Evolutionary conservation across 2,797 vertebrate genomes (phyloP).

Genomic region (Sebastes flavidus): DNA sequence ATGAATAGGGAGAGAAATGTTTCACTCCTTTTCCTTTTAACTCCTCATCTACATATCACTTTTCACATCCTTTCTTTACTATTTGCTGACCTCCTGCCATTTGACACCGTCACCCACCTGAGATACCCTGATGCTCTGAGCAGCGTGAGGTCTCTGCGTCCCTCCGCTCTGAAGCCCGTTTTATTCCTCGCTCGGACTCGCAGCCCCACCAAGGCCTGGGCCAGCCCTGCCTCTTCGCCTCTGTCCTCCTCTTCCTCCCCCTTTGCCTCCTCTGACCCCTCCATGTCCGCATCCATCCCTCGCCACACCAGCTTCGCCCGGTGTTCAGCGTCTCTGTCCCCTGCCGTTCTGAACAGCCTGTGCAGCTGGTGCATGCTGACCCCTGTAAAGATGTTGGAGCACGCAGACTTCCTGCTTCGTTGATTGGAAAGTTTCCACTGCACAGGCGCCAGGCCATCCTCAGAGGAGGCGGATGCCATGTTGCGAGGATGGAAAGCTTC

Average conservation of each 20-base stretch:
- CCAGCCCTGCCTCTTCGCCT: conserved; percentile 76
- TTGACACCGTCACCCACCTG: conserved; percentile 37
- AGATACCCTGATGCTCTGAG: conserved; percentile 61
- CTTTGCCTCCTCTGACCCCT: conserved; percentile 73
- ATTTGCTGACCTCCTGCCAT: not conserved
- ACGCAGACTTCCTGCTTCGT: conserved; percentile 84
- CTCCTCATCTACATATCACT: not conserved
- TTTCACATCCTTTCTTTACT: conserved; percentile 5
- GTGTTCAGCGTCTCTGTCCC: conserved; percentile 84
- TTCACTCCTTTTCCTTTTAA: not conserved
- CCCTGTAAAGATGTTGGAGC: conserved; percentile 90
- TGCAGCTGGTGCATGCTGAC: conserved; percentile 87
- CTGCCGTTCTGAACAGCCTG: conserved; percentile 85
- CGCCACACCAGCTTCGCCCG: conserved; percentile 86
- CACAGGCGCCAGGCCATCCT: conserved; percentile 47
- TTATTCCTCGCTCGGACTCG: conserved; percentile 75
- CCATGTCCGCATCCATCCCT: conserved; percentile 66
- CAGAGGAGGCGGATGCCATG: conserved; percentile 56
- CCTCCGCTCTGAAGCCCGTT: conserved; percentile 67
- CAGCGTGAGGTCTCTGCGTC: conserved; percentile 60
- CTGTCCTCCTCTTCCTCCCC: conserved; percentile 71
- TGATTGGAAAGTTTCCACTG: conserved; percentile 53
- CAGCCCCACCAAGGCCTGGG: conserved; percentile 83
- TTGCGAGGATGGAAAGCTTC: not conserved
- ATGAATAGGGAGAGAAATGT: not conserved